A percentile compares a stretch with the other conserved stretches of the same genome.
Evolutionary conservation across 2,797 vertebrate genomes (phyloP).

Genomic region (Cynodonichthys magdalenae): DNA sequence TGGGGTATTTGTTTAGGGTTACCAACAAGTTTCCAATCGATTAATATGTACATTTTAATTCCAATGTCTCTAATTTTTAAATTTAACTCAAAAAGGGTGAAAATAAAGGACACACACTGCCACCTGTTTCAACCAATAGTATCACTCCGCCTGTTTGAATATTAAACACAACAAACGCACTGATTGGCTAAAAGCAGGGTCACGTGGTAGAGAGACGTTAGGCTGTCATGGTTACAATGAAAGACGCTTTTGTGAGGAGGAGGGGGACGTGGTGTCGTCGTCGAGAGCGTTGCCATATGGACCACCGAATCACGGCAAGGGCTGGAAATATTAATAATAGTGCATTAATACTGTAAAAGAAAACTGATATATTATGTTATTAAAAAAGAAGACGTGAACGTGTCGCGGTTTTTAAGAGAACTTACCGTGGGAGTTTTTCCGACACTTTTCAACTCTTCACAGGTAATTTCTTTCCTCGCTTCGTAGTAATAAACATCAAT

Average conservation of each 20-base stretch:
- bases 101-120: slow-evolving; percentile 12
- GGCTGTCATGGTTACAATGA: slow-evolving; percentile 83
- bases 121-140: slow-evolving; percentile 65
- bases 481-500: not conserved
- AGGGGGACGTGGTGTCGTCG: slow-evolving; percentile 44
- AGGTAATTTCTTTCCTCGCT: slow-evolving; percentile 43
- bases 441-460: slow-evolving; percentile 20
- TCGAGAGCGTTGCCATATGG: slow-evolving; percentile 38
- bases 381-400: slow-evolving; percentile 28
- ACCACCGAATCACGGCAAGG: slow-evolving; percentile 43
- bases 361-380: not conserved
- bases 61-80: too few species aligned
- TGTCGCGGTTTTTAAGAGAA: not conserved
- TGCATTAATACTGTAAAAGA: slow-evolving; percentile 9
- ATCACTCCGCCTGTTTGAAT: slow-evolving; percentile 72
- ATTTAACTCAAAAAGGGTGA: not conserved
- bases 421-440: not conserved
- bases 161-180: slow-evolving; percentile 27
- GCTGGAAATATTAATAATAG: slow-evolving; percentile 7
- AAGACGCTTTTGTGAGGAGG: slow-evolving; percentile 81
- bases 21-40: too few species aligned
- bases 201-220: slow-evolving; percentile 68
- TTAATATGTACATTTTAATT: too few species aligned
- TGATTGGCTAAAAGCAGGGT: slow-evolving; percentile 52
- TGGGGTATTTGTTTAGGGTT: too few species aligned